Base-by-base conservation (phyloP, 2,797 vertebrate genomes). In the Premnoplex brunnescens region DNA sequence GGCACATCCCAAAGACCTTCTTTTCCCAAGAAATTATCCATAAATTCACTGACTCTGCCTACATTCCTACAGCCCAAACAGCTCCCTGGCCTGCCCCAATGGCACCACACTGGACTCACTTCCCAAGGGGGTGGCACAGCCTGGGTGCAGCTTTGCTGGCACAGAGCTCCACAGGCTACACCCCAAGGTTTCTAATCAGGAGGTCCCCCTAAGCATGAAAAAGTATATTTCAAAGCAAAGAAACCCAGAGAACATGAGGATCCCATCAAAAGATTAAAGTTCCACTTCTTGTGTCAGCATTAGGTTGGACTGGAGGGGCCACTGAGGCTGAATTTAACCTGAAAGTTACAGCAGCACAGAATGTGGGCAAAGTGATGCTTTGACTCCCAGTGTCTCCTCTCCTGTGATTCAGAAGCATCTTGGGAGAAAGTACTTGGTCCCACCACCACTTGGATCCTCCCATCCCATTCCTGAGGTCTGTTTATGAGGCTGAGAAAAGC, bases 401-500 rank as follows among this genome's bases (percentile, higher is more conserved):
- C 20, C 30, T 20, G 5, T 27, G 63, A 59, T 63, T 79, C 67
- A 96, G 83, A 34, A 58, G 23, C 49, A 85, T 43, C 67, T 30
- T 46, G 54, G 60, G 72, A 79, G 63, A 95, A 64, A 3, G 20
- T 12, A 12, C 39, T 28, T 51, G 60, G 55, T 12, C 34, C 49
- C 68, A 58, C 56, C 60, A 43, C 34, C 22, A 16, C 74, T 54
- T n/a, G 60, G 71, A 89, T 79, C 80, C 77, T 77, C 68, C 87
- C 26, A 54, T 28, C 85, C 83, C 75, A 63, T 78, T 88, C 83
- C 6, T 60, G 11, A 75, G 39, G 30, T n/a, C n/a, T 69, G 34
- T 96, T 96, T 96, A 95, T 13, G 93, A 89, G 85, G 87, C 92
- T 96, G 95, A 96, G 96, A 97, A 96, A 95, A 95, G 66, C 76